Evolutionary conservation across 2,797 vertebrate species (phyloP), one percentile per base, ranked within the genome.

Genomic region (Thripadectes ignobilis): DNA sequence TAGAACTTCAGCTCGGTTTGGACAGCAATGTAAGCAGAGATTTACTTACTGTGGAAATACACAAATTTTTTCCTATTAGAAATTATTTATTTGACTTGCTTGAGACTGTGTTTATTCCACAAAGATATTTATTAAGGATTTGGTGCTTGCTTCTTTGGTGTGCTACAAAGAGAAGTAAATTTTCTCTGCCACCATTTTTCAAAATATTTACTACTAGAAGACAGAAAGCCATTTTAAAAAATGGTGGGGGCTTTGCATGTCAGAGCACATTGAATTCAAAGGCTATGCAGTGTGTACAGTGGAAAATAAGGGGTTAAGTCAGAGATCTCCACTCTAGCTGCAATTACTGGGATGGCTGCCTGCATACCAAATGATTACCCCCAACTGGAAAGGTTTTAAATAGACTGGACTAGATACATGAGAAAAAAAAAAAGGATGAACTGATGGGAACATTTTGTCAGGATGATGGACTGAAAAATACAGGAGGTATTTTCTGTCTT

Each of bases 361-460:
- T 88, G 66, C 79, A 72, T 52, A 62, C 32, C 5, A 49, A 74
- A 66, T 71, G 63, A 85, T 59, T 69, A 38, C 30, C 38, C 66
- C 20, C 49, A 69, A 0, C 0, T 93, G 90, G 67, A 85, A 92
- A 46, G 29, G 36, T n/a, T 83, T 85, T 84, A 82, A 95, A 79
- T 93, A 69, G 55, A n/a, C 62, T 86, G 85, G 84, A 49, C 54
- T 78, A 61, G 59, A 73, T 67, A 90, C 32, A 52, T 52, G 13
- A 54, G 19, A 23, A 65, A 69, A 61, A 63, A 45, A 19, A 12
- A 30, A 51, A 17, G n/a, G 8, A 43, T 54, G 15, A 80, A 49
- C n/a, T n/a, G 54, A 62, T 82, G 51, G 85, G 69, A 91, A 54
- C 57, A 43, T 73, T 93, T 95, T 93, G 59, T 89, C 85, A 87